These are phyloP conservation scores for Leptopilina syphax DNA, from an alignment of 2,888 invertebrate species.

Conservation along the genomic window DNA sequence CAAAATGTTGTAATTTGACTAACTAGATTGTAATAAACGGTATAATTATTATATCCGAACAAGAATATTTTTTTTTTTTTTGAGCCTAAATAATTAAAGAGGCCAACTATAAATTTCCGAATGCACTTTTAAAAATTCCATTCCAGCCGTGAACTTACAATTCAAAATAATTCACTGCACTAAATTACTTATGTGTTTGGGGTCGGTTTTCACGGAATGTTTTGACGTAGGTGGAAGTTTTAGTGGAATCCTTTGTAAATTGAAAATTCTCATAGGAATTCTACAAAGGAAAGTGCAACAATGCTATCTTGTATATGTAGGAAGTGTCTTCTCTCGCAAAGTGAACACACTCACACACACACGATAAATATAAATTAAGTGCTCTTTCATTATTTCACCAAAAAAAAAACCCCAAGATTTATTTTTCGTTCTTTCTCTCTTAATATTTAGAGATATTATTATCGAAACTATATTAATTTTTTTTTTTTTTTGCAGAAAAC, in stretches of 20 bases:
- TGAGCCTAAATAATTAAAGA: too few relatives aligned
- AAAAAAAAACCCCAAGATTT: not conserved
- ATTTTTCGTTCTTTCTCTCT: too few relatives aligned
- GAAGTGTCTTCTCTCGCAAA: not conserved
- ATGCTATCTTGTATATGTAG: not conserved
- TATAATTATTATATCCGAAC: too few relatives aligned
- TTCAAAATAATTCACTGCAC: too few relatives aligned
- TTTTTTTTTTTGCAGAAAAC: not conserved
- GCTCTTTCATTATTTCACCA: not conserved
- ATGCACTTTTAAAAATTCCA: too few relatives aligned
- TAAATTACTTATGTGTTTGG: not conserved
- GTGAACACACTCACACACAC: not conserved
- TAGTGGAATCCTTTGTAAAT: slow-evolving; percentile 3
- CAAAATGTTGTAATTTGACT: too few relatives aligned
- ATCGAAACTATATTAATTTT: not conserved
- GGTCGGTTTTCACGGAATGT: not conserved
- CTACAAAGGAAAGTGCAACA: not conserved
- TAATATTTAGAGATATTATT: not conserved
- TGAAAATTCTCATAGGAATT: not conserved
- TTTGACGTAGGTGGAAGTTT: slow-evolving; percentile 10
- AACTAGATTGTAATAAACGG: too few relatives aligned
- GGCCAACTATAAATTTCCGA: too few relatives aligned
- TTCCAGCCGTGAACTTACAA: too few relatives aligned
- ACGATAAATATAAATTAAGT: not conserved
- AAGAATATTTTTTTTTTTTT: too few relatives aligned